Evolutionary conservation across 2,888 invertebrate species (phyloP).

Genomic region (Ophion costatus): DNA sequence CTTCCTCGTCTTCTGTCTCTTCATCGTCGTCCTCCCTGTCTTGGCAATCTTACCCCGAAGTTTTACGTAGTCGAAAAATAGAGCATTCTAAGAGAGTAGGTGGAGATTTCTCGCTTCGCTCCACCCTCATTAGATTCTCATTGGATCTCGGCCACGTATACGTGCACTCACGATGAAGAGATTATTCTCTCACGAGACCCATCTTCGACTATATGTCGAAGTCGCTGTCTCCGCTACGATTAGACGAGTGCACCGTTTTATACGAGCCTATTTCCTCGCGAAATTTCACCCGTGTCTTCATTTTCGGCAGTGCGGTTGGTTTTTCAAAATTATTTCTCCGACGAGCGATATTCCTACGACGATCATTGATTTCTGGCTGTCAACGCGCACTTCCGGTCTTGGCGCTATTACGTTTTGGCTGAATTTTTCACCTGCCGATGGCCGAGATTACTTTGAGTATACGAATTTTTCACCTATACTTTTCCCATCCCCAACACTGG

Average conservation of each 20-base stretch:
- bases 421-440: not conserved
- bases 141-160: conserved; percentile 72
- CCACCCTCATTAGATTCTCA: conserved; percentile 82
- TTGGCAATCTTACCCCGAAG: conserved; percentile 47
- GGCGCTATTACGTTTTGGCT: not conserved
- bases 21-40: conserved; percentile 47
- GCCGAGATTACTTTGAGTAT: not conserved
- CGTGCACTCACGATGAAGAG: conserved; percentile 43
- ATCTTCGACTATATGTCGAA: conserved; percentile 41
- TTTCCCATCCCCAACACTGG: not conserved
- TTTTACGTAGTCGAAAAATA: conserved; percentile 76
- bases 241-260: conserved; percentile 1
- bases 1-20: conserved; percentile 58
- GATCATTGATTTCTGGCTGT: not conserved
- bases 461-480: too few species aligned
- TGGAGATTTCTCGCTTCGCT: conserved; percentile 81
- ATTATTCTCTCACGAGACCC: conserved; percentile 33
- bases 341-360: not conserved
- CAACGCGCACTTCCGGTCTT: not conserved
- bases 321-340: not conserved
- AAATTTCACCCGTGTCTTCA: not conserved
- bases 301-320: not conserved
- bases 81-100: conserved; percentile 82
- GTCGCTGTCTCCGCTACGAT: conserved; percentile 38
- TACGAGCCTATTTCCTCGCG: not conserved